Conservation (phyloP, 2,888 invertebrate species). For the Pardosa pseudoannulata region DNA sequence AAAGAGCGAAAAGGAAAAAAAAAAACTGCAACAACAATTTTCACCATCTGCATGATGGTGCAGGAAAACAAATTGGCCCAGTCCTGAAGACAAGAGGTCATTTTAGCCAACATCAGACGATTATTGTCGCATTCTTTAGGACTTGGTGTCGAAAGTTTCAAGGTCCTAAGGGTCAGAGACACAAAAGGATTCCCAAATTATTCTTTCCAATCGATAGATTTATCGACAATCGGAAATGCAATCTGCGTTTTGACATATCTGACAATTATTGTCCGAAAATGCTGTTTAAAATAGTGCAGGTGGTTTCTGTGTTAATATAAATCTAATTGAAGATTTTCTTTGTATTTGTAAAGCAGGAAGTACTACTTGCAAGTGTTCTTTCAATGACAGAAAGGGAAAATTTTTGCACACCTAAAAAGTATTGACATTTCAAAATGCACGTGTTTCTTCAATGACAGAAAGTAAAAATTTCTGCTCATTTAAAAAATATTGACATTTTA, state of each 20-base stretch:
- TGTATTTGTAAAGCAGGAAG: neutral
- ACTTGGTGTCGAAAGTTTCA: neutral
- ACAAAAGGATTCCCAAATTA: constrained; percentile 49
- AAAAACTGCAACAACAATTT: too few species aligned
- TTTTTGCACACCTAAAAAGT: too few species aligned
- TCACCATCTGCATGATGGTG: neutral
- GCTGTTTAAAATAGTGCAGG: neutral
- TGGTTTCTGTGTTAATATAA: neutral
- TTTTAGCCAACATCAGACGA: neutral
- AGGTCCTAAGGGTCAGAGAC: constrained; percentile 31
- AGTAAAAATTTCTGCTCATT: too few species aligned
- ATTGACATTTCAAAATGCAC: too few species aligned
- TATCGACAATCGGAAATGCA: constrained; percentile 25
- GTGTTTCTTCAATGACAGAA: too few species aligned
- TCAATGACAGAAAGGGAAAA: too few species aligned
- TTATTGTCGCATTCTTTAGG: neutral
- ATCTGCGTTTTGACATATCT: neutral
- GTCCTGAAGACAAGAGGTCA: neutral
- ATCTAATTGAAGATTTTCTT: neutral
- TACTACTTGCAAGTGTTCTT: neutral
- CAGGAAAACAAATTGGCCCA: neutral
- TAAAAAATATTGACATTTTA: too few species aligned
- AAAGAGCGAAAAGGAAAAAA: neutral
- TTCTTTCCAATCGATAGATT: constrained; percentile 42
- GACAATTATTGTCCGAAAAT: neutral